Base-by-base conservation (phyloP, 1,140 invertebrate genomes). In the Bombus vancouverensis region DNA sequence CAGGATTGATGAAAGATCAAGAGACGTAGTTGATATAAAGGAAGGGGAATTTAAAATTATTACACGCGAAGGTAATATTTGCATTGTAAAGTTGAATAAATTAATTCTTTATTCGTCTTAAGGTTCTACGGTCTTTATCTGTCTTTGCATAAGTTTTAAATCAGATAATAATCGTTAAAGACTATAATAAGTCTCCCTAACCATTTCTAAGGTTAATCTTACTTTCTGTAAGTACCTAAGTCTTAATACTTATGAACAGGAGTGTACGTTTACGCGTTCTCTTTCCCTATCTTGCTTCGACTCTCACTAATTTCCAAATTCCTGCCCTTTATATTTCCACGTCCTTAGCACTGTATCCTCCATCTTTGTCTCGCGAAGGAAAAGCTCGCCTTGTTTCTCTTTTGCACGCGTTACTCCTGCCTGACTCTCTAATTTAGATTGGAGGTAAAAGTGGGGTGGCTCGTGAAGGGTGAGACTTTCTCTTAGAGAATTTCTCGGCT, bases 351-450 rank as follows among this genome's bases (percentile, higher is more conserved):
- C 44, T 32, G 59, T 3, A n/a, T 59, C 39, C n/a, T 47, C 32
- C 9, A 15, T 72, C 66, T 32, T 66, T 37, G 15, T 25, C 22
- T 62, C 59, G 2, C 28, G 10, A 62, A n/a, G 59, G 10, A 28
- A 28, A 62, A 62, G 28, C 59, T 62, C 12, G 32, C 66, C 42
- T 25, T 4, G 15, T 18, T 47, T 66, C 28, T n/a, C 77, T 22
- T 22, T 53, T 53, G 47, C 47, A 1, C 68, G 39, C 65, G 57
- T 84, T 84, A 76, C 81, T 62, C 70, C 68, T 44, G 79, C 65
- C 68, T 66, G 83, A 89, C 12, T 81, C 87, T 89, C 83, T 89
- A 91, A 91, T 92, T 92, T 91, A 92, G 90, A 91, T 91, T 62
- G 59, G 59, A n/a, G 59, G 59, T 9, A 62, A 62, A 62, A 62